phyloP scores from a whole-genome alignment of 2,113 vertebrate genomes.

The Casuarius casuarius region DNA sequence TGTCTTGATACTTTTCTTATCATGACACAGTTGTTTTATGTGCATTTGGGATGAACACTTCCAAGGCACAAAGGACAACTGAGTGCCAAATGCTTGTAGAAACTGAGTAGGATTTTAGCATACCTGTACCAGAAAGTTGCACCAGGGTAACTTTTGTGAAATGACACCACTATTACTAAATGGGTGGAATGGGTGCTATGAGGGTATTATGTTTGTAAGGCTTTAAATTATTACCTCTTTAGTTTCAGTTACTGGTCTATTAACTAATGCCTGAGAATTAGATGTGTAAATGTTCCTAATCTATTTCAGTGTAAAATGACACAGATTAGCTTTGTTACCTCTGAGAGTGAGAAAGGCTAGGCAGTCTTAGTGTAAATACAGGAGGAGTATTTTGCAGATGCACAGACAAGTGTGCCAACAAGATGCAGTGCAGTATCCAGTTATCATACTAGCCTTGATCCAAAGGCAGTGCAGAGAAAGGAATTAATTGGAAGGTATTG shows the following conservation, averaged over 20 bases:
- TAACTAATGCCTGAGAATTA: not conserved
- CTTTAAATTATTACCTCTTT: not conserved
- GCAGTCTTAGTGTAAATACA: too few species aligned
- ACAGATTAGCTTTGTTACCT: not conserved
- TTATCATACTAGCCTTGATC: not conserved
- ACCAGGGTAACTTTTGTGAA: not conserved
- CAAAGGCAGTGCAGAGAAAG: not conserved
- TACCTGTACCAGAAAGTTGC: not conserved
- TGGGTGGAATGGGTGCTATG: not conserved
- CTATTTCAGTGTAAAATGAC: not conserved
- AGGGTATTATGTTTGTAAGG: not conserved
- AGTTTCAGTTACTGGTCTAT: not conserved
- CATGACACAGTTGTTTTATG: not conserved
- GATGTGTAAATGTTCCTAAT: not conserved
- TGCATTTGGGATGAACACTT: not conserved
- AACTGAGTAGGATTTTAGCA: not conserved
- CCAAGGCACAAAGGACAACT: not conserved
- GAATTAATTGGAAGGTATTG: not conserved
- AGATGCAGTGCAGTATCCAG: not conserved
- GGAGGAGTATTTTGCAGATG: not conserved
- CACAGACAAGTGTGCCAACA: not conserved
- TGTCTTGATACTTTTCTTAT: not conserved
- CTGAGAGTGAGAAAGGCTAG: not conserved
- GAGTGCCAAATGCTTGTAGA: not conserved
- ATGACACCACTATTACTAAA: not conserved